Evolutionary conservation across 2,888 invertebrate species (phyloP).

Genomic region (Ptychoptera albimana): DNA sequence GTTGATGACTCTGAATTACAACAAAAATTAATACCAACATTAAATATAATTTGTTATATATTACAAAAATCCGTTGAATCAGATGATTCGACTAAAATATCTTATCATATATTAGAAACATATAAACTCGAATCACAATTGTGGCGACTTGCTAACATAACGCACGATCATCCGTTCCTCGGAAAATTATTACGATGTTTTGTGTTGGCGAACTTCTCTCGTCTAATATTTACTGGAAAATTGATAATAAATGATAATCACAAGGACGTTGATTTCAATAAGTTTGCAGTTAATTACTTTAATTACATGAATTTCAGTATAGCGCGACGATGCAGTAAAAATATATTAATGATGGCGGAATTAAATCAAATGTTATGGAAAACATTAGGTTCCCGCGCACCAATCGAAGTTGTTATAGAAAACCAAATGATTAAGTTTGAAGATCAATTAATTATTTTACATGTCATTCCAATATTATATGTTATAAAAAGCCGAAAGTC

Average conservation of each 20-base stretch:
- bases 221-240: neutral
- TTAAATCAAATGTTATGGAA: slow-evolving; percentile 30
- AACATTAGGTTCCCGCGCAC: slow-evolving; percentile 22
- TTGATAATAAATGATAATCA: neutral
- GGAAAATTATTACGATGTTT: slow-evolving; percentile 17
- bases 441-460: slow-evolving; percentile 42
- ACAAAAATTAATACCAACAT: slow-evolving; percentile 36
- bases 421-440: slow-evolving; percentile 32
- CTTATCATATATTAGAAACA: slow-evolving; percentile 22
- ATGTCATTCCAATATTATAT: slow-evolving; percentile 43
- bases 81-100: slow-evolving; percentile 23
- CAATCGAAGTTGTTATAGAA: slow-evolving; percentile 24
- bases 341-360: slow-evolving; percentile 27
- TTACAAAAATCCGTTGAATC: slow-evolving; percentile 35
- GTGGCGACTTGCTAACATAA: slow-evolving; percentile 26
- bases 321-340: slow-evolving; percentile 19
- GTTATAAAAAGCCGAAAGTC: slow-evolving; percentile 23
- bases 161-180: slow-evolving; percentile 23
- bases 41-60: slow-evolving; percentile 39
- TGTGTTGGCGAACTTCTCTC: slow-evolving; percentile 6
- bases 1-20: slow-evolving; percentile 35
- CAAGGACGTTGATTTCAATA: slow-evolving; percentile 10
- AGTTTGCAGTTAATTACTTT: slow-evolving; percentile 25
- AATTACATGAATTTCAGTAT: slow-evolving; percentile 28
- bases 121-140: slow-evolving; percentile 22